Percentiles rank a stretch among this genome's conserved stretches.
phyloP scores from a whole-genome alignment of 2,888 invertebrate species.

The Unio pictorum region DNA sequence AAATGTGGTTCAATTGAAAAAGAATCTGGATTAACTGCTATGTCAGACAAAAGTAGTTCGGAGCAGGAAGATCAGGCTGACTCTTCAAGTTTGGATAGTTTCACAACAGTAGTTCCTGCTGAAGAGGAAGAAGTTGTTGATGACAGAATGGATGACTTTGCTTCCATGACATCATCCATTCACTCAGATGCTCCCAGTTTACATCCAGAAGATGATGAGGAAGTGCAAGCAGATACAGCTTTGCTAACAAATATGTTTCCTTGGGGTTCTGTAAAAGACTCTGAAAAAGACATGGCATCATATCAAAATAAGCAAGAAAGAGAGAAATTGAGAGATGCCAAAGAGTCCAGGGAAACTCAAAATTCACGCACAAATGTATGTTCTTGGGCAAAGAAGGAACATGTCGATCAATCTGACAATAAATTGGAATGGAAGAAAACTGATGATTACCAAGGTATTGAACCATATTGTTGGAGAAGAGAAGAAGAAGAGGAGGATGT shows the following conservation, averaged over 20 bases:
- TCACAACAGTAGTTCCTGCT: constrained; percentile 69
- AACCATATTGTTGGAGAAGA: constrained; percentile 39
- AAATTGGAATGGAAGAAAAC: constrained; percentile 13
- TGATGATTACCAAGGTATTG: constrained; percentile 29
- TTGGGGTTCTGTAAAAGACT: constrained; percentile 23
- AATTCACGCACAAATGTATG: constrained; percentile 8
- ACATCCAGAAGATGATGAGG: constrained; percentile 34
- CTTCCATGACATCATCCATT: constrained; percentile 72
- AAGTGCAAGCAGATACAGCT: constrained; percentile 16
- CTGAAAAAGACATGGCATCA: constrained; percentile 11
- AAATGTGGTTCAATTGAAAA: constrained; percentile 5
- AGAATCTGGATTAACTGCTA: constrained; percentile 12
- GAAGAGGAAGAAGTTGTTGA: constrained; percentile 59
- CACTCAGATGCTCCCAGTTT: constrained; percentile 70
- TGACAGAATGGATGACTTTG: constrained; percentile 76
- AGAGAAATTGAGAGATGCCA: not conserved
- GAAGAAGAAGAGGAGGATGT: constrained; percentile 46
- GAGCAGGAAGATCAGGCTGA: constrained; percentile 62
- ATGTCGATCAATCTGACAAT: not conserved
- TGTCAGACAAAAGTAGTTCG: constrained; percentile 10
- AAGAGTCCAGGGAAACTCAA: constrained; percentile 1
- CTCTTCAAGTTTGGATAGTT: constrained; percentile 70
- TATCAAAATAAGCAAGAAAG: not conserved
- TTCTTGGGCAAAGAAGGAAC: constrained; percentile 10
- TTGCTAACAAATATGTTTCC: constrained; percentile 24